Base-by-base conservation (phyloP, 1,140 invertebrate species). In the Archegozetes longisetosus region DNA sequence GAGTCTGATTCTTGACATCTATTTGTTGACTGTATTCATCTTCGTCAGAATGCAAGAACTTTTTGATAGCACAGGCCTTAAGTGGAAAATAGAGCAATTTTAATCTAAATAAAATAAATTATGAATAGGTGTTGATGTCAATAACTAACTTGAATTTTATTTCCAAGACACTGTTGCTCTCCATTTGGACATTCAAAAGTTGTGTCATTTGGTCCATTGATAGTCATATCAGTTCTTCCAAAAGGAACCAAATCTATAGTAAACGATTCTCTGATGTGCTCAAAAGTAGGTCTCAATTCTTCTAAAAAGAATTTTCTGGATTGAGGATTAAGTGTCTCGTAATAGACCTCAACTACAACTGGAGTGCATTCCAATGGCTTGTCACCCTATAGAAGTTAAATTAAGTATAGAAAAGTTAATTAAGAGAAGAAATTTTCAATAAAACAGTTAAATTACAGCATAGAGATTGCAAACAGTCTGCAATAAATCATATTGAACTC, bases 1-100 rank as follows among this genome's bases (percentile, higher is more conserved):
- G 27, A 20, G 59, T 61, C 60, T 61, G 59, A 60, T 61, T 61
- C 27, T 61, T 61, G 23, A 56, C 57, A 50, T 61, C 59, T 26
- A 26, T 61, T 40, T 62, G 22, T 1, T 17, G 13, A 22, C 27
- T 28, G 3, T 61, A 3, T 22, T 27, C 22, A 13, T 47, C 14
- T 3, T 60, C 58, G 17, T 54, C 51, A 12, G 58, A 13, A 22
- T 60, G 26, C n/a, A 62, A 61, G 57, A 22, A 61, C 13, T 23
- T 4, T 2, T 29, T 49, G 12, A 61, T 49, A 1, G 57, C 59
- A 52, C 59, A 61, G n/a, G 56, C 59, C 27, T 52, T 6, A 4
- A 52, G 14, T n/a, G n/a, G 6, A 52, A 9, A 25, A 6, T 23
- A 9, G 25, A 26, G 9, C n/a, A n/a, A n/a, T n/a, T n/a, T n/a